Percentiles rank a stretch among this genome's conserved stretches.
phyloP scores from a whole-genome alignment of 1,140 invertebrate species.

The Temnothorax longispinosus region DNA sequence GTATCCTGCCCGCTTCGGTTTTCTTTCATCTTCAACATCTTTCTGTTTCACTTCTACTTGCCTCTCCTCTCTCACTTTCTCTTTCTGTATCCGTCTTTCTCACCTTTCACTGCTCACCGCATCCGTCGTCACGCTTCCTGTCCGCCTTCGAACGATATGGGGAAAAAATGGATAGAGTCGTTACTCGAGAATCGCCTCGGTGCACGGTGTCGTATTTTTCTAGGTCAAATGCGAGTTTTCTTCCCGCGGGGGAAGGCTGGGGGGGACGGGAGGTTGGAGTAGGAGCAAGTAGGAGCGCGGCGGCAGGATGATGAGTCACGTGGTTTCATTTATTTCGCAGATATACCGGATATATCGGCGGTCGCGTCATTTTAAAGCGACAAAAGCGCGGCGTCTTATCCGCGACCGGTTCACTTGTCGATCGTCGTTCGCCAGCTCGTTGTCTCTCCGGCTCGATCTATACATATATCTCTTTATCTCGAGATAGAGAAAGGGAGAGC shows the following conservation, averaged over 20 bases:
- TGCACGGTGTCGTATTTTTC: conserved; percentile 12
- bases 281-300: not conserved
- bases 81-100: not conserved
- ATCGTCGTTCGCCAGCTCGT: conserved; percentile 32
- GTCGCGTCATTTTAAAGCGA: conserved; percentile 47
- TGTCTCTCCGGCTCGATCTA: conserved; percentile 8
- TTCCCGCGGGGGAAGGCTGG: not conserved
- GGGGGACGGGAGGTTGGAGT: not conserved
- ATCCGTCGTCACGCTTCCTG: conserved; percentile 3
- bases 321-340: conserved; percentile 53
- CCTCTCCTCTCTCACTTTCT: not conserved
- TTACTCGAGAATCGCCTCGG: conserved; percentile 20
- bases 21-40: conserved; percentile 25
- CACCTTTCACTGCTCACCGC: not conserved
- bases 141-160: conserved; percentile 26
- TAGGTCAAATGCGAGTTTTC: conserved; percentile 36
- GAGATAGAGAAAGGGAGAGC: not conserved
- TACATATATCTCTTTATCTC: not conserved
- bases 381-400: conserved; percentile 63
- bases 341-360: conserved; percentile 53
- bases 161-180: not conserved
- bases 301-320: conserved; percentile 58
- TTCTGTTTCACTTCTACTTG: not conserved
- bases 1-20: conserved; percentile 7
- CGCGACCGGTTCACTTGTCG: conserved; percentile 51